Evolutionary conservation across 2,888 invertebrate genomes (phyloP), one percentile per base, ranked within the genome.

Genomic region (Alloplasta piceator): DNA sequence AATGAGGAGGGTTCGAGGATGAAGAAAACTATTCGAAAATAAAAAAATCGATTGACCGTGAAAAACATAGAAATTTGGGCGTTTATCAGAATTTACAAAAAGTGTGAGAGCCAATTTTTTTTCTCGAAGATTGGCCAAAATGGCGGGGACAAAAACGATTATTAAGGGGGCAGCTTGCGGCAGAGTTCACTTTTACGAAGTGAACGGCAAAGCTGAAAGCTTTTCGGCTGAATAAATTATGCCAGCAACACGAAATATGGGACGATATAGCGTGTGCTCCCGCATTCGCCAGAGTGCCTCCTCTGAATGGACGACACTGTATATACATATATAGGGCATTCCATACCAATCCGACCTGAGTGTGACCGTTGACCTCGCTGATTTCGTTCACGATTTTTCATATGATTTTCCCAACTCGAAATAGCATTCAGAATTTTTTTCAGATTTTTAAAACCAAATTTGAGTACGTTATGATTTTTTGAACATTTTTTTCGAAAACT

Each of bases 151-250:
- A 66, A 71, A 48, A 72, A 73, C 61, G 70, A 72, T 80, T 80
- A 2, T 72, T 64, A 12, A 36, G 46, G 48, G 39, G 16, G 41
- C 39, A 16, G 26, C 5, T 12, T 5, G 6, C 41, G 38, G 58
- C 48, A 26, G 43, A 66, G 60, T 67, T 75, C 58, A 84, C 82
- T 87, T 86, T 86, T 86, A 84, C 86, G 77, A 81, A 86, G 87
- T 84, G 85, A 85, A 82, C 80, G 61, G 60, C 56, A 60, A 68
- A 78, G 63, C 74, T 83, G 84, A 86, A 82, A 87, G 83, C 83
- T 84, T 85, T 68, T 82, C 68, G 71, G 76, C 79, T 85, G 86
- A 86, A 86, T 87, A 87, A 86, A 85, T 86, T 79, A 87, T 84
- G 80, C 26, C 3, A 55, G 82, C 64, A 84, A 74, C 72, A 60